Percentiles rank a stretch among this genome's conserved stretches.
phyloP scores from a whole-genome alignment of 2,797 vertebrate genomes.

The Taenioides sp. region DNA sequence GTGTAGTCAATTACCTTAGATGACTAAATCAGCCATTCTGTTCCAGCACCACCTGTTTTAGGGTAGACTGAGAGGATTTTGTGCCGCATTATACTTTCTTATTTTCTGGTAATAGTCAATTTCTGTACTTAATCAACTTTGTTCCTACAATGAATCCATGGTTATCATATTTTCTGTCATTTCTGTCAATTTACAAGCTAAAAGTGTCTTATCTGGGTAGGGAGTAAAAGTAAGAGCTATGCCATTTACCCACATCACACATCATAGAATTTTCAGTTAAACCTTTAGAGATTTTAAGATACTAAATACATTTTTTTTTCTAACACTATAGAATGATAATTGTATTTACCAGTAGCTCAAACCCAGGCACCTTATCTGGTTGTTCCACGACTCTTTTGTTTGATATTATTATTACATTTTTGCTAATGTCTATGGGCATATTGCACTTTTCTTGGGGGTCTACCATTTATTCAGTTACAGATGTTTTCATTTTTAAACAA shows the following conservation, averaged over 20 bases:
- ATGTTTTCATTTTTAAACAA: too few species aligned
- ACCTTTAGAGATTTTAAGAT: too few species aligned
- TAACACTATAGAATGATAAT: too few species aligned
- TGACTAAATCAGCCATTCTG: background rate
- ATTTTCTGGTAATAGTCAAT: background rate
- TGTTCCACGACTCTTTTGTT: too few species aligned
- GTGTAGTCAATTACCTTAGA: background rate
- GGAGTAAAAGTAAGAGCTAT: conserved; percentile 11
- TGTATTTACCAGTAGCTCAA: too few species aligned
- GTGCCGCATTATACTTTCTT: background rate
- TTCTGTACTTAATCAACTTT: background rate
- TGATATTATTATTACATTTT: too few species aligned
- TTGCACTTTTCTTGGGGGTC: too few species aligned
- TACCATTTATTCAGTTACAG: too few species aligned
- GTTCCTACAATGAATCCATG: background rate
- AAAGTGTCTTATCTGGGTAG: conserved; percentile 11
- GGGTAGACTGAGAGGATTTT: background rate
- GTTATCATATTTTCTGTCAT: background rate
- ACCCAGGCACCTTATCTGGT: too few species aligned
- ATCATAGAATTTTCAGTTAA: too few species aligned
- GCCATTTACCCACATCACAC: background rate
- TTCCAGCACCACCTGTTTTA: conserved; percentile 8
- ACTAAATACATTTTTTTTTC: too few species aligned
- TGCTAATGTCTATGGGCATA: too few species aligned
- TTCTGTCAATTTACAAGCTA: conserved; percentile 2